Evolutionary conservation across 1,140 invertebrate genomes (phyloP), one percentile per base, ranked within the genome.

Genomic region (Drusus annulatus): DNA sequence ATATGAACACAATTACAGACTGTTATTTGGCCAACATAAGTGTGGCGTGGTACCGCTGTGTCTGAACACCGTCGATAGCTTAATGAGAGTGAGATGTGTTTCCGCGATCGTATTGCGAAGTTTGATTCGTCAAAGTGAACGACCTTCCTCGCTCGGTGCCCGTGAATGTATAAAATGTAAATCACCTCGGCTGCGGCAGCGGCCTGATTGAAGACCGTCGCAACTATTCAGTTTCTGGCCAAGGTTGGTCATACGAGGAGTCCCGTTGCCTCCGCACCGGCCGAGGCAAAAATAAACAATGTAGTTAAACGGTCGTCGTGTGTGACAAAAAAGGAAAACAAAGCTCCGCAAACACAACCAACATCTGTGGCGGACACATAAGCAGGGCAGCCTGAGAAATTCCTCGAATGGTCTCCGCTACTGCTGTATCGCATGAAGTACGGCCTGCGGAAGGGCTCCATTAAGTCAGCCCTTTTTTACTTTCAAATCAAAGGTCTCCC

Each of bases 301-400:
- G 79, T 81, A 77, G 80, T 63, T 79, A 78, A 81, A 79, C 76
- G 58, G 65, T 21, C 80, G 28, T 69, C 45, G 45, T 71, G 78
- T 78, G 81, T 75, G 81, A 83, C 81, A 83, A 83, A 83, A 83
- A 83, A 80, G 79, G 79, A 80, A 83, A 77, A 63, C 54, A 78
- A 23, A 77, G 31, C 31, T 25, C 17, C 10, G 68, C 50, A 21
- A 51, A 54, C 65, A 19, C 16, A 51, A n/a, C n/a, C 54, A n/a
- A 21, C 62, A 65, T 31, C 13, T 31, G 62, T 65, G 19, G 56
- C 60, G 36, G 60, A 16, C 23, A 78, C 36, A 60, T 75, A 28
- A 75, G 56, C 23, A 56, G 56, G 19, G 71, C 71, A 21, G 5
- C 28, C 36, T 3, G 28, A 17, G 52, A 58, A 76, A 76, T 76